These are phyloP conservation scores for Spongia lamella DNA, from an alignment of 37 sponge, comb jelly and placozoan genomes.

Conservation along the genomic window DNA sequence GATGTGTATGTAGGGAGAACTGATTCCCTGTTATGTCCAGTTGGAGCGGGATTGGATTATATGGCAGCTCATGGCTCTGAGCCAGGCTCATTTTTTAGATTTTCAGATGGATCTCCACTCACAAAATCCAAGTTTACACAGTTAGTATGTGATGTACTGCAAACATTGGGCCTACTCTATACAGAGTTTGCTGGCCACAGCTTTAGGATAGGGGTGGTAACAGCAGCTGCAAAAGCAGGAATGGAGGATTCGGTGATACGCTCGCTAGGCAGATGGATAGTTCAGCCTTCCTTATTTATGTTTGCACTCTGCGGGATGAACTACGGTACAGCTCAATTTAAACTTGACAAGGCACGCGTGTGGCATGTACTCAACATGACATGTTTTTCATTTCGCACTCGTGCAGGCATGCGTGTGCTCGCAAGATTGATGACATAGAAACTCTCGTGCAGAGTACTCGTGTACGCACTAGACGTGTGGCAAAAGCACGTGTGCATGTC, in stretches of 20 bases:
- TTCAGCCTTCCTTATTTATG: slow-evolving; percentile 2
- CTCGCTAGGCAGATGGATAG: slow-evolving; percentile 25
- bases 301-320: slow-evolving; percentile 8
- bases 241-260: slow-evolving; percentile 20
- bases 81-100: slow-evolving; percentile 14
- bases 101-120: not conserved
- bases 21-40: slow-evolving; percentile 5
- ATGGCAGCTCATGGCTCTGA: not conserved
- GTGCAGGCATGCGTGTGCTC: too few species aligned
- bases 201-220: slow-evolving; percentile 31
- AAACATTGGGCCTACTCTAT: not conserved
- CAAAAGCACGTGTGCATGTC: too few species aligned
- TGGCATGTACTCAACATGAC: too few species aligned
- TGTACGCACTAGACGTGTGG: too few species aligned
- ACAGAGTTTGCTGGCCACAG: slow-evolving; percentile 21
- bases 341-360: too few species aligned
- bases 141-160: not conserved
- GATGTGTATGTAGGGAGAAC: slow-evolving; percentile 7
- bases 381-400: too few species aligned
- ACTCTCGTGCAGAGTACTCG: too few species aligned
- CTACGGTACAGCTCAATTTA: too few species aligned
- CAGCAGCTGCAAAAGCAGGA: slow-evolving; percentile 13
- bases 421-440: too few species aligned
- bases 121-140: slow-evolving; percentile 1
- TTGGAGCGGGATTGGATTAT: not conserved